A percentile compares a stretch with the other conserved stretches of the same genome.
Evolutionary conservation across 1,140 invertebrate species (phyloP).

Genomic region (Drosophila lowei): DNA sequence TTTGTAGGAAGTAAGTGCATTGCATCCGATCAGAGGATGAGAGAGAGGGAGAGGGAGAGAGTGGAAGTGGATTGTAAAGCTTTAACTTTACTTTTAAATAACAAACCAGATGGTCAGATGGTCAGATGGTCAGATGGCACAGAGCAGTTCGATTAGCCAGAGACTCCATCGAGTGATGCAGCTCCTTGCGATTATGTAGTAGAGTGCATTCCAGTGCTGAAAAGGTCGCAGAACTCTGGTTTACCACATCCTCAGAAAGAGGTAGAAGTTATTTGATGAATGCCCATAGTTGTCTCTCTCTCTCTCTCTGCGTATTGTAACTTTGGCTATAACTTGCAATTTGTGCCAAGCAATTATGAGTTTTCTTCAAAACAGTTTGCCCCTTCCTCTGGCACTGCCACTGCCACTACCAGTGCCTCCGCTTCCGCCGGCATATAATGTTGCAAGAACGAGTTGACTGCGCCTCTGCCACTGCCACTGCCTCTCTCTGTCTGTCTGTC

Average conservation of each 20-base stretch:
- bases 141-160: not conserved
- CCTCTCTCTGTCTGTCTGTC: slow-evolving; percentile 28
- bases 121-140: not conserved
- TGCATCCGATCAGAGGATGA: too few relatives aligned
- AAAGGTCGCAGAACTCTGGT: slow-evolving; percentile 15
- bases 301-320: slow-evolving; percentile 26
- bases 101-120: slow-evolving; percentile 7
- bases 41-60: not conserved
- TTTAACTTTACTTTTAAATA: slow-evolving; percentile 45
- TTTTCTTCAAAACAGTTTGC: slow-evolving; percentile 71
- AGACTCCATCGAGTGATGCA: slow-evolving; percentile 12
- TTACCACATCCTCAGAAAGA: slow-evolving; percentile 24
- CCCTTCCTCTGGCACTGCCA: slow-evolving; percentile 23
- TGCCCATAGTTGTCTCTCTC: slow-evolving; percentile 47
- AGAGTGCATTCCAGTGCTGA: slow-evolving; percentile 26
- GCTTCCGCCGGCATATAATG: slow-evolving; percentile 57
- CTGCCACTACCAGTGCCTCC: too few relatives aligned
- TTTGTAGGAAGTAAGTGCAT: slow-evolving; percentile 51
- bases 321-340: slow-evolving; percentile 76
- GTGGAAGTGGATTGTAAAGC: slow-evolving; percentile 38
- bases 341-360: slow-evolving; percentile 77
- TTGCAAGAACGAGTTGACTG: slow-evolving; percentile 46
- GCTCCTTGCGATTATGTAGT: slow-evolving; percentile 43
- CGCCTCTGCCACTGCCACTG: slow-evolving; percentile 9
- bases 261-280: slow-evolving; percentile 63